These are phyloP conservation scores for Amphipyra tragopoginis DNA, from an alignment of 2,888 invertebrate genomes.

Conservation along the genomic window DNA sequence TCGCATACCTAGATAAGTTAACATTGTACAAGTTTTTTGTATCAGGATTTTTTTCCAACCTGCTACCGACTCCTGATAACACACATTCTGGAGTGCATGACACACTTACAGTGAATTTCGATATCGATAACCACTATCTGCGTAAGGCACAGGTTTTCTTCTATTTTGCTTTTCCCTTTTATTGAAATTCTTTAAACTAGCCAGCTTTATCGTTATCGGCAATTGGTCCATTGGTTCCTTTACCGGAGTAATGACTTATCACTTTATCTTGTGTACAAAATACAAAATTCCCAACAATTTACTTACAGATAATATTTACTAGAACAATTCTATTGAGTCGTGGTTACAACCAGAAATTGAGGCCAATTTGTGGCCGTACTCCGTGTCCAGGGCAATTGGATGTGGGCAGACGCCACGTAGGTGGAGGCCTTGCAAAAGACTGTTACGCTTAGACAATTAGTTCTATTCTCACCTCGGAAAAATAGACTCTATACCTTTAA, in stretches of 20 bases:
- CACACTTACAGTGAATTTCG: conserved; percentile 76
- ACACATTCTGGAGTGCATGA: conserved; percentile 68
- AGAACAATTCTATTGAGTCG: conserved; percentile 57
- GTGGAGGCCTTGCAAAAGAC: conserved; percentile 85
- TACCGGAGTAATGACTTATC: conserved; percentile 46
- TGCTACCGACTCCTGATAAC: conserved; percentile 67
- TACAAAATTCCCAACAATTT: conserved; percentile 50
- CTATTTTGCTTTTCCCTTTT: conserved; percentile 49
- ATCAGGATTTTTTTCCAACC: conserved; percentile 62
- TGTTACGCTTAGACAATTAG: conserved; percentile 80
- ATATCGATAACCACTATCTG: conserved; percentile 68
- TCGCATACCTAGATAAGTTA: conserved; percentile 52
- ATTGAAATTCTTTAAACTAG: conserved; percentile 45
- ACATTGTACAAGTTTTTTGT: conserved; percentile 50
- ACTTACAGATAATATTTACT: conserved; percentile 47
- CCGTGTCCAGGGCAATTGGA: conserved; percentile 79
- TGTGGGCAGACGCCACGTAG: conserved; percentile 86
- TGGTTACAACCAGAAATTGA: conserved; percentile 68
- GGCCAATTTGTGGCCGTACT: conserved; percentile 77
- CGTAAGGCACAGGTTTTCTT: conserved; percentile 50
- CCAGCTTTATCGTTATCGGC: conserved; percentile 48
- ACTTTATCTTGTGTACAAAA: conserved; percentile 42
- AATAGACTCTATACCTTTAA: conserved; percentile 72
- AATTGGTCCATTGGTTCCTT: conserved; percentile 34
- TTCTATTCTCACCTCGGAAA: conserved; percentile 61